A percentile compares a stretch with the other conserved stretches of the same genome.
These are phyloP conservation scores for Polypedilum pembai DNA, from an alignment of 1,140 invertebrate species.

Conservation along the genomic window DNA sequence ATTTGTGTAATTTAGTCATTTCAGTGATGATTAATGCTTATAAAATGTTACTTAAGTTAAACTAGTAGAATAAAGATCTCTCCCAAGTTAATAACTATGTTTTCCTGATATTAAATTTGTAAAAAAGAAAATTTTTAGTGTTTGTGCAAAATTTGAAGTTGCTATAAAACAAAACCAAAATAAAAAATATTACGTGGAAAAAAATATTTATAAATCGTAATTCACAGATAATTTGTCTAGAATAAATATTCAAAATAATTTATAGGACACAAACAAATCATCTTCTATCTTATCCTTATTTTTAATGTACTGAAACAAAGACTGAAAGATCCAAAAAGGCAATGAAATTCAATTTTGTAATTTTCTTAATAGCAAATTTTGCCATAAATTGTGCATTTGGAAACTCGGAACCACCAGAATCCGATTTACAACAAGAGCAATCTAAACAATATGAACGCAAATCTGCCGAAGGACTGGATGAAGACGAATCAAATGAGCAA, in stretches of 20 bases:
- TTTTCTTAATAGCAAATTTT: neutral
- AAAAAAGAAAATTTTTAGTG: no score
- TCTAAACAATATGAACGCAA: conserved; percentile 9
- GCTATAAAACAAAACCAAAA: neutral
- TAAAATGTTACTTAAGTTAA: no score
- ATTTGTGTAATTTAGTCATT: neutral
- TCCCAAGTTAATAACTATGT: no score
- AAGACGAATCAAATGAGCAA: neutral
- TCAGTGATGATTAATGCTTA: no score
- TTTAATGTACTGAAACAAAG: neutral
- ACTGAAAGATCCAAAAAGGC: neutral
- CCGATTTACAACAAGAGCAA: neutral
- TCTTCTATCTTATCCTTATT: no score
- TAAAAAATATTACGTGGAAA: neutral
- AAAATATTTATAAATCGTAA: neutral
- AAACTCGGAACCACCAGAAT: neutral
- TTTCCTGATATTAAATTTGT: no score
- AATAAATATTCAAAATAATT: neutral
- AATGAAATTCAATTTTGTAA: conserved; percentile 19
- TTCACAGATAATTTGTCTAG: neutral
- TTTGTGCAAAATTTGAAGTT: neutral
- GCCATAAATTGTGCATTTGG: neutral
- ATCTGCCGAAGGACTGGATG: neutral
- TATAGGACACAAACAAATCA: neutral
- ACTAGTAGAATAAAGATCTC: no score